Base-by-base conservation (phyloP, 2,113 vertebrate genomes). In the Platichthys stellatus region DNA sequence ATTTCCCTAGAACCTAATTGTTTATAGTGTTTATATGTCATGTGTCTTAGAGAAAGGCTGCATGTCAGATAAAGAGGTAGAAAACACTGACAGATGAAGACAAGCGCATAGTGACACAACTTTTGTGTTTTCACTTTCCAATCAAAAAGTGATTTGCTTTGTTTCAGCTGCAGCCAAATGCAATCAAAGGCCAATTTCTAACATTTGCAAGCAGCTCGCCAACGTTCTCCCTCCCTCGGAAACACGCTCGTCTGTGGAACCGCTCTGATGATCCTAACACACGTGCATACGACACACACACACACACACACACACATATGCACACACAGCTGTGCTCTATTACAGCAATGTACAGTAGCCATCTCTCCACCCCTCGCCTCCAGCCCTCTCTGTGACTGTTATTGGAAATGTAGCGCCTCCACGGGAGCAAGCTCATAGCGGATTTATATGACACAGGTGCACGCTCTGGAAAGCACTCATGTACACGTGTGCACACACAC, bases 391-490 rank as follows among this genome's bases (percentile, higher is more conserved):
- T 78, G 64, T 86, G 89, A 86, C 86, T 90, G 88, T 92, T 92
- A 92, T 92, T 93, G 88, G 88, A 92, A 90, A 92, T 88, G 89
- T 84, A 84, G 72, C 73, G n/a, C 88, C 81, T 90, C 89, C 80
- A 64, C 69, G 65, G 90, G 90, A 90, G 89, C 84, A 72, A 77
- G 81, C 82, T 88, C 82, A 71, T 86, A 83, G 76, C 40, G 81
- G 88, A 92, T 90, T 93, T 92, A 91, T 92, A 89, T 81, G 84
- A 92, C 89, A 90, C 92, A 92, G 92, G 91, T 93, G 92, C 87
- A 87, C 63, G 35, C 74, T 84, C 72, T 85, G 81, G 75, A 82
- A 86, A 74, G 74, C 59, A 43, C 68, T 60, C 45, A 2, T 8
- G 18, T 26, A 62, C 23, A 11, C 26, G 3, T 35, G 11, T 4